Evolutionary conservation across 2,888 invertebrate genomes (phyloP).

Genomic region (Lepas anatifera): DNA sequence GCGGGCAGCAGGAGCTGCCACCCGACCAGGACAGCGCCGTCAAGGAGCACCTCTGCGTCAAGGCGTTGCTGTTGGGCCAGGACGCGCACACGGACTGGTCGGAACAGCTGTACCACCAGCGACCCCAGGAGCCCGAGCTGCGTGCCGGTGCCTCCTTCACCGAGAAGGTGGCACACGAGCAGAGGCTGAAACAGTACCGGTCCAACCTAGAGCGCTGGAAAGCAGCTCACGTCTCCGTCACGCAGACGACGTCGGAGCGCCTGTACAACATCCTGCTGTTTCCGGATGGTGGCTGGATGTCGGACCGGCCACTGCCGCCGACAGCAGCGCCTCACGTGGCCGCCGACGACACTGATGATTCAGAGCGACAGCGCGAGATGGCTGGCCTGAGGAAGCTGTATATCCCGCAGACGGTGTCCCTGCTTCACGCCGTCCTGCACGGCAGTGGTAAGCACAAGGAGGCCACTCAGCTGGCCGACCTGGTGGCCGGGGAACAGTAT

Average conservation of each 20-base stretch:
- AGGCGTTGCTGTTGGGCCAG: slow-evolving; percentile 65
- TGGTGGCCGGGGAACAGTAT: slow-evolving; percentile 64
- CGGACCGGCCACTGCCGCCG: slow-evolving; percentile 46
- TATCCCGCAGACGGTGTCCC: slow-evolving; percentile 62
- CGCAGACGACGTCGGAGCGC: slow-evolving; percentile 59
- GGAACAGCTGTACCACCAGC: slow-evolving; percentile 61
- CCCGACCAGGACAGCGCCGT: slow-evolving; percentile 44
- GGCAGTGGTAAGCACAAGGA: slow-evolving; percentile 61
- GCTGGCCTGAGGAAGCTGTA: slow-evolving; percentile 62
- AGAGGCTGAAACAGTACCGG: slow-evolving; percentile 62
- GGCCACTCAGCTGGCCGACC: slow-evolving; percentile 63
- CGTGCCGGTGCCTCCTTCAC: slow-evolving; percentile 48
- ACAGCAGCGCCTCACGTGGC: slow-evolving; percentile 18
- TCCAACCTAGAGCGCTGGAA: slow-evolving; percentile 55
- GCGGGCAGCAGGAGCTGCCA: slow-evolving; percentile 36
- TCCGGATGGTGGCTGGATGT: slow-evolving; percentile 81
- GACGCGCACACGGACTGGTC: slow-evolving; percentile 86
- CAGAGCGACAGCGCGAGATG: slow-evolving; percentile 51
- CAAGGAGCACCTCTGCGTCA: slow-evolving; percentile 75
- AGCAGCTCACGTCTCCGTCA: slow-evolving; percentile 52
- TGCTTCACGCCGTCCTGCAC: slow-evolving; percentile 65
- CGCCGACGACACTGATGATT: slow-evolving; percentile 20
- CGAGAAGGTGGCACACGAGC: slow-evolving; percentile 78
- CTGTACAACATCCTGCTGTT: slow-evolving; percentile 78
- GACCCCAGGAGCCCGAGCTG: slow-evolving; percentile 43